Base-by-base conservation (phyloP, 2,888 invertebrate genomes). In the Andrena bicolor region DNA sequence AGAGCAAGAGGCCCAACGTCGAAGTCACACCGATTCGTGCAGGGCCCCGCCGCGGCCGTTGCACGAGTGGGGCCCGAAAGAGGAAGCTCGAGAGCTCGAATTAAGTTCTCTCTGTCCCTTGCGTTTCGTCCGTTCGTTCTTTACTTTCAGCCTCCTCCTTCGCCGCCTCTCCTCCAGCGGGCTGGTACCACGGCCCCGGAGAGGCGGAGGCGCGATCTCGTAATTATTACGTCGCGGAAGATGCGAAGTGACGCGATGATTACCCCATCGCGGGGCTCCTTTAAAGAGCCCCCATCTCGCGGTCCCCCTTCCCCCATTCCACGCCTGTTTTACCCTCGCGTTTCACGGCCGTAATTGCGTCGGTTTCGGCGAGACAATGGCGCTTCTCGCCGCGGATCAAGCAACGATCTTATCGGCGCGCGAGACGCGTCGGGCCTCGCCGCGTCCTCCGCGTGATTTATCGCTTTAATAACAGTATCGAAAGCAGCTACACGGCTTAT, bases 191-290 rank as follows among this genome's bases (percentile, higher is more conserved):
- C 76, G 7, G 72, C 2, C 71, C 58, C 61, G 28, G 13, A 49
- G 80, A 84, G 83, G 83, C 83, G 77, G 86, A 90, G 89, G 91
- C 88, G 92, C 90, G 89, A 92, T 92, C 90, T 90, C 89, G 88
- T 91, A 92, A 92, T 92, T 92, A 92, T 91, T 89, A 89, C 89
- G 87, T 89, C 89, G 86, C 83, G 81, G 81, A 80, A 86, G 84
- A 85, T 86, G 87, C 87, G 88, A 88, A 90, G 88, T 91, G 91
- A 92, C 90, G 89, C 90, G 92, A 90, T 92, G 91, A 92, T 92
- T 92, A 89, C 90, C 86, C 90, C 87, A 88, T 91, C 89, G 82
- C 78, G 82, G 74, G 49, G 70, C 74, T 80, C 70, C 80, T 75
- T 80, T 68, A 80, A 80, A 80, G 71, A 82, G 71, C 23, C 76